Conservation (phyloP, 92 coral and sea anemone species). For the Porites evermanni region DNA sequence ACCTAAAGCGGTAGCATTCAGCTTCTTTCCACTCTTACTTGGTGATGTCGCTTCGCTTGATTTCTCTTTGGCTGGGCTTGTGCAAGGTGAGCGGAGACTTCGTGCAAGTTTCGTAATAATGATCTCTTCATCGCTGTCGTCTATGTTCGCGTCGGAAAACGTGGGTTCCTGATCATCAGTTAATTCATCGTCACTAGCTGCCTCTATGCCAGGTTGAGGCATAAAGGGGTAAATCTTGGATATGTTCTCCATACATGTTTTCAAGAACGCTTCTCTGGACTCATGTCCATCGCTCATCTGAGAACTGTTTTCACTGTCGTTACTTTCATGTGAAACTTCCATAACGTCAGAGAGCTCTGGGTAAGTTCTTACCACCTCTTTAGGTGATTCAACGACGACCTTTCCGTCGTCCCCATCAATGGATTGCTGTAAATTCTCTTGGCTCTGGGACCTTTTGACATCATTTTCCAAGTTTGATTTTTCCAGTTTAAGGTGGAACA, state of each 20-base stretch:
- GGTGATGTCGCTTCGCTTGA: slow-evolving; percentile 34
- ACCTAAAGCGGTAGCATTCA: neutral
- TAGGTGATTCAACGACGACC: slow-evolving; percentile 34
- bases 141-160: slow-evolving; percentile 80
- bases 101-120: slow-evolving; percentile 86
- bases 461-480: slow-evolving; percentile 81
- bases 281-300: slow-evolving; percentile 82
- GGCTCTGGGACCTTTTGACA: slow-evolving; percentile 64
- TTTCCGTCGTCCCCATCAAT: slow-evolving; percentile 25
- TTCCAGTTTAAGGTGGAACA: slow-evolving; percentile 89
- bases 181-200: slow-evolving; percentile 75
- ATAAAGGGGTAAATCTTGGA: slow-evolving; percentile 81
- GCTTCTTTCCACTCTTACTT: slow-evolving; percentile 44
- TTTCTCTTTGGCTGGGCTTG: slow-evolving; percentile 50
- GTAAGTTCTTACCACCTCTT: slow-evolving; percentile 43
- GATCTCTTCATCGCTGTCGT: slow-evolving; percentile 88
- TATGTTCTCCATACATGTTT: slow-evolving; percentile 82
- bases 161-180: slow-evolving; percentile 83
- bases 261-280: slow-evolving; percentile 66
- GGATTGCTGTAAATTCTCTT: slow-evolving; percentile 22
- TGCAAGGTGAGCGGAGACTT: slow-evolving; percentile 68
- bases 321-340: slow-evolving; percentile 86
- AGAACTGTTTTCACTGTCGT: slow-evolving; percentile 87
- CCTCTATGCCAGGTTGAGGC: slow-evolving; percentile 77
- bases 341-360: slow-evolving; percentile 89